Evolutionary conservation across 2,113 vertebrate species (phyloP).

Genomic region (Barbus barbus): DNA sequence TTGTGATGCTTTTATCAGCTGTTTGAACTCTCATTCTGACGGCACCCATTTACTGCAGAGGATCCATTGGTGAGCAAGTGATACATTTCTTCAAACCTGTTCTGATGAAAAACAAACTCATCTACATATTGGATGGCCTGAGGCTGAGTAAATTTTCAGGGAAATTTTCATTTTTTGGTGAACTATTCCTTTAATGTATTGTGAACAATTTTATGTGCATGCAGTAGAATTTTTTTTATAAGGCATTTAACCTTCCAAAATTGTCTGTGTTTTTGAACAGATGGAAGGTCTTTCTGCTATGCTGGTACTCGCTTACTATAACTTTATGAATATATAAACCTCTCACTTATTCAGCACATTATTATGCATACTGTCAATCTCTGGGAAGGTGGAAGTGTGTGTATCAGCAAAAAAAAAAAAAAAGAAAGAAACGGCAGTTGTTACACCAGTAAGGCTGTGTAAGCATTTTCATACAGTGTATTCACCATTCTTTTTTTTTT

Average conservation of each 20-base stretch:
- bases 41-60: background rate
- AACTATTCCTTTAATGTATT: background rate
- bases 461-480: background rate
- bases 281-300: background rate
- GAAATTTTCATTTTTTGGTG: background rate
- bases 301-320: background rate
- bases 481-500: background rate
- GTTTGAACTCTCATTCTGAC: background rate
- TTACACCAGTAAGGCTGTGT: background rate
- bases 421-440: background rate
- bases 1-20: background rate
- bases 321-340: conserved; percentile 33
- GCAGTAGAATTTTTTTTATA: background rate
- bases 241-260: background rate
- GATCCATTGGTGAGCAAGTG: background rate
- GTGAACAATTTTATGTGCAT: background rate
- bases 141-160: background rate
- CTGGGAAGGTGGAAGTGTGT: background rate
- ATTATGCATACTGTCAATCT: conserved; percentile 31
- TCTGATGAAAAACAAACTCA: background rate
- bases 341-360: conserved; percentile 10
- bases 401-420: conserved; percentile 18
- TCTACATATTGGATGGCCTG: background rate
- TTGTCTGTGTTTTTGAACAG: background rate
- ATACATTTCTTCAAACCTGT: background rate